Percentiles rank a stretch among this genome's conserved stretches.
These are phyloP conservation scores for Cremastobaeus sp. DNA, from an alignment of 2,888 invertebrate species.

Conservation along the genomic window DNA sequence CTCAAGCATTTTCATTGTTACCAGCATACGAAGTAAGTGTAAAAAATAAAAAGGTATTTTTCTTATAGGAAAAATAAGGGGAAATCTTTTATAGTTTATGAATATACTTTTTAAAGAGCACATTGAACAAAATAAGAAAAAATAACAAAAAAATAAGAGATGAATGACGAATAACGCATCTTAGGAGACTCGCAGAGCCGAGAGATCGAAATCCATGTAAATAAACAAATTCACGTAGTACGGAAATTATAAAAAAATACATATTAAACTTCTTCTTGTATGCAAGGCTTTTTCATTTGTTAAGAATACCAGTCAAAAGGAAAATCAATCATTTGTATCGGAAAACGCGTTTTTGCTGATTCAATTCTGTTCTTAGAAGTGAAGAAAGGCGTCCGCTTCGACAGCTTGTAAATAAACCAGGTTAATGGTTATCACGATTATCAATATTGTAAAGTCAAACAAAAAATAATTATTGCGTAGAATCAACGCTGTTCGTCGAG, in stretches of 20 bases:
- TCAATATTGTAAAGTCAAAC: slow-evolving; percentile 41
- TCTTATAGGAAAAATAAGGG: slow-evolving; percentile 52
- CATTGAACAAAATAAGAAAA: slow-evolving; percentile 55
- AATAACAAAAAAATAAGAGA: slow-evolving; percentile 20
- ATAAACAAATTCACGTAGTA: slow-evolving; percentile 39
- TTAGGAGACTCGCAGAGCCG: slow-evolving; percentile 31
- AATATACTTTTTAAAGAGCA: slow-evolving; percentile 59
- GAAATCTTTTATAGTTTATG: slow-evolving; percentile 55
- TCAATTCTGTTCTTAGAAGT: slow-evolving; percentile 21
- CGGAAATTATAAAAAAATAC: slow-evolving; percentile 27
- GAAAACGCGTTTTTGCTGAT: slow-evolving; percentile 10
- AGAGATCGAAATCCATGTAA: slow-evolving; percentile 52
- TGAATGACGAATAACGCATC: slow-evolving; percentile 46
- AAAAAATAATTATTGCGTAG: slow-evolving; percentile 40
- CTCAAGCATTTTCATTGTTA: slow-evolving; percentile 48
- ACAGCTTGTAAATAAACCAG: slow-evolving; percentile 56
- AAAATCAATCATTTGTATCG: slow-evolving; percentile 17
- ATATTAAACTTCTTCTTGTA: slow-evolving; percentile 31
- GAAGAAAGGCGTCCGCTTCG: slow-evolving; percentile 31
- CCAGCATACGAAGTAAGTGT: slow-evolving; percentile 47
- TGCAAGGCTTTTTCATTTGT: slow-evolving; percentile 28
- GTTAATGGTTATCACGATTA: slow-evolving; percentile 23
- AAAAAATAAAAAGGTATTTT: slow-evolving; percentile 57
- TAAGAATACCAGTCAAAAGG: slow-evolving; percentile 7
- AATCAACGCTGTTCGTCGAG: slow-evolving; percentile 36